Base-by-base conservation (phyloP, 2,797 vertebrate genomes). In the Aratinga solstitialis region DNA sequence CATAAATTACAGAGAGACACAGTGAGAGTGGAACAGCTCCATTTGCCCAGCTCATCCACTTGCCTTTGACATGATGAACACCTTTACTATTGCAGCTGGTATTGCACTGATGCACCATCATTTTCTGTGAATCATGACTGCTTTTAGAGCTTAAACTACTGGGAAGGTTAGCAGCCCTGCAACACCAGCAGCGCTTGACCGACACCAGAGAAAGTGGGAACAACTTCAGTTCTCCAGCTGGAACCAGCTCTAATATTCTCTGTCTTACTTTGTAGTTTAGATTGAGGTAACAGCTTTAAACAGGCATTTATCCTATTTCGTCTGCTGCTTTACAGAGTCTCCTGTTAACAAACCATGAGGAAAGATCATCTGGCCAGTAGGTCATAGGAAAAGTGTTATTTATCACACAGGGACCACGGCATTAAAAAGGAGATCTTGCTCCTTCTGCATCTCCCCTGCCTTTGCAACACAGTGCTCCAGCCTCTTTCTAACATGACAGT, bases 251-350 rank as follows among this genome's bases (percentile, higher is more conserved):
- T 94, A 40, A 86, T 94, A 38, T 92, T 66, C 90, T 80, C 74
- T 82, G 27, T 61, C 36, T 90, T 80, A 24, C 75, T 90, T 89
- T 94, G 59, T 86, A 84, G 67, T 86, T 95, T 38, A 86, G 86
- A 92, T 50, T 69, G 67, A 96, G 87, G 82, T 78, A 96, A 77
- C 32, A 67, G 84, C 93, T 95, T 95, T 94, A 92, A 90, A 92
- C 67, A 68, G 67, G 67, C 65, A 61, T 93, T 95, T 93, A 77
- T 96, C 42, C 63, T 19, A 4, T 94, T 95, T 96, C 68, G 87
- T 93, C 88, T 93, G 54, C 86, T 89, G 71, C 88, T 95, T 94
- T 89, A 83, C 48, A 94, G 80, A 91, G 56, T 62, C 48, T 90
- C 93, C 90, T 80, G 84, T 78, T 96, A 95, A 94, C 82, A 94